These are phyloP conservation scores for Brachionichthys hirsutus DNA, from an alignment of 2,113 vertebrate species.

Conservation along the genomic window DNA sequence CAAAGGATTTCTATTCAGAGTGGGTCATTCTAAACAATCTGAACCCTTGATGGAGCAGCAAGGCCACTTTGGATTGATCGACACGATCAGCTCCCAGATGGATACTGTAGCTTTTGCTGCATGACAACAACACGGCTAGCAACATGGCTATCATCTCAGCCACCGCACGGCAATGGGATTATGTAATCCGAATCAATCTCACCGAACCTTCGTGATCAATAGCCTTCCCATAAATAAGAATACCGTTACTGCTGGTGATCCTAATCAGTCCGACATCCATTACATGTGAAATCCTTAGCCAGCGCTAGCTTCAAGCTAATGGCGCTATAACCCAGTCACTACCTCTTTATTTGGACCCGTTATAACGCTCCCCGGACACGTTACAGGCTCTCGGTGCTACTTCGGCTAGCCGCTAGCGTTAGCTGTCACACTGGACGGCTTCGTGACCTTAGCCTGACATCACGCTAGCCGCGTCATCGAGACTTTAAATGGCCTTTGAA, in stretches of 20 bases:
- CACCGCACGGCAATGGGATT: background rate
- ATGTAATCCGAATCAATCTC: background rate
- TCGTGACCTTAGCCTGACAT: constrained; percentile 74
- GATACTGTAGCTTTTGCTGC: background rate
- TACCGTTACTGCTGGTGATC: background rate
- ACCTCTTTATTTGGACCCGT: background rate
- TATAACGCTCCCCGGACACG: background rate
- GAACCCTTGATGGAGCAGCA: no score
- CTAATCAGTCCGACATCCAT: background rate
- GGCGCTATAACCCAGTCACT: constrained; percentile 20
- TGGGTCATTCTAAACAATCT: no score
- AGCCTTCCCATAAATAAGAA: background rate
- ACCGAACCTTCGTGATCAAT: background rate
- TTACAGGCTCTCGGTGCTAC: constrained; percentile 11
- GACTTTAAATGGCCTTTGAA: constrained; percentile 7
- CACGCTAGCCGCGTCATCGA: constrained; percentile 44
- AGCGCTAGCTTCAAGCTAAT: constrained; percentile 16
- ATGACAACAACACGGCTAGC: constrained; percentile 12
- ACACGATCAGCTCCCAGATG: no score
- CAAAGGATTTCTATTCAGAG: no score
- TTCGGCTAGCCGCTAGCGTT: constrained; percentile 46
- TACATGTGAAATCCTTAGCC: constrained; percentile 2
- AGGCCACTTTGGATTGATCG: no score
- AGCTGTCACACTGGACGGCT: constrained; percentile 58
- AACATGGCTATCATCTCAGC: constrained; percentile 6